Conservation (phyloP, 2,888 invertebrate species). For the Epiblema foenella region DNA sequence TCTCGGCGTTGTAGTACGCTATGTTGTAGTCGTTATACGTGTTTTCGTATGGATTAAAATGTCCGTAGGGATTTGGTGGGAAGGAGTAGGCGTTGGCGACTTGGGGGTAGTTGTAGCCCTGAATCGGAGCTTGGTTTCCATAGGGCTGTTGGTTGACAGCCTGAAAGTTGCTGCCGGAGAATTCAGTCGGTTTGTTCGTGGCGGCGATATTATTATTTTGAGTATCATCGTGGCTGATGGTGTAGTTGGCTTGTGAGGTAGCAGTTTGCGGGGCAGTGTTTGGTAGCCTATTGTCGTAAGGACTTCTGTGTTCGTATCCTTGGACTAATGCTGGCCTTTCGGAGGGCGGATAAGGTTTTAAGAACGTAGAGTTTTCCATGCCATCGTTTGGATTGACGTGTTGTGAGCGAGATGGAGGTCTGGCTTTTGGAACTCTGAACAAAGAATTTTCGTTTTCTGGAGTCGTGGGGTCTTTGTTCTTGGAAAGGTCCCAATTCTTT, state of each 20-base stretch:
- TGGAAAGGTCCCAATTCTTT: conserved; percentile 76
- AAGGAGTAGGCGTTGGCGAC: conserved; percentile 77
- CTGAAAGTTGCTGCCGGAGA: conserved; percentile 75
- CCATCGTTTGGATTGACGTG: conserved; percentile 78
- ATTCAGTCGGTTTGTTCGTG: conserved; percentile 69
- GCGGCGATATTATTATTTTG: conserved; percentile 65
- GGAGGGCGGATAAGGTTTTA: conserved; percentile 87
- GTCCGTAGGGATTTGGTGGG: conserved; percentile 78
- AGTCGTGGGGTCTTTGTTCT: conserved; percentile 68
- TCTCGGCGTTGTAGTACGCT: conserved; percentile 83
- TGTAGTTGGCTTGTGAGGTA: conserved; percentile 70
- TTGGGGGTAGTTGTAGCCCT: conserved; percentile 80
- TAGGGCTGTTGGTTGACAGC: conserved; percentile 72
- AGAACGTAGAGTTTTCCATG: conserved; percentile 83
- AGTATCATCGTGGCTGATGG: conserved; percentile 75
- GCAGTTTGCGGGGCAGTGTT: conserved; percentile 62
- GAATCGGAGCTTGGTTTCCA: conserved; percentile 72
- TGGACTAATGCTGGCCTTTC: conserved; percentile 74
- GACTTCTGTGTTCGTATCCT: conserved; percentile 77
- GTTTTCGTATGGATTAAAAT: conserved; percentile 82
- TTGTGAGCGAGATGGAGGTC: conserved; percentile 86
- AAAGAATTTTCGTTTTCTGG: conserved; percentile 81
- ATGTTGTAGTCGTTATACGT: conserved; percentile 82
- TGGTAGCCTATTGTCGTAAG: conserved; percentile 69
- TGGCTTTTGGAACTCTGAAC: conserved; percentile 87